These are phyloP conservation scores for Ceratoteleas bidentatus DNA, from an alignment of 1,140 invertebrate genomes.

Conservation along the genomic window DNA sequence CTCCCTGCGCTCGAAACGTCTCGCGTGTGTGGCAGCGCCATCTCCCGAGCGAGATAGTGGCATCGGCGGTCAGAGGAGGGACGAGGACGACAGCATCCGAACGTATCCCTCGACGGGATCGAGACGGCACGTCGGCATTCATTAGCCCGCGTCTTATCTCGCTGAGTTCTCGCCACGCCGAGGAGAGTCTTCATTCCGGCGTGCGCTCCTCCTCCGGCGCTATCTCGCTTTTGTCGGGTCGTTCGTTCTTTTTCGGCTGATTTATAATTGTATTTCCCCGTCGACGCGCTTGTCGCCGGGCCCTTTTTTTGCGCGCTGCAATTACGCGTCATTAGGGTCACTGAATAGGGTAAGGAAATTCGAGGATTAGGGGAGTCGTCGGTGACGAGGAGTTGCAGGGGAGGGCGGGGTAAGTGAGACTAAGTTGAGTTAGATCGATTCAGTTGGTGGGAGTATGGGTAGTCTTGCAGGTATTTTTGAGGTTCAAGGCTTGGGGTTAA, in stretches of 20 bases:
- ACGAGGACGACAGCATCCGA: constrained; percentile 38
- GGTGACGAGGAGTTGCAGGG: too few relatives aligned
- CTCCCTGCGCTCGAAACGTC: neutral
- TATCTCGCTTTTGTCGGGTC: constrained; percentile 61
- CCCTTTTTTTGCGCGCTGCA: constrained; percentile 29
- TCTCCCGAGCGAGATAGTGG: constrained; percentile 49
- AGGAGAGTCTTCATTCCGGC: constrained; percentile 55
- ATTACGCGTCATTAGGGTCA: constrained; percentile 57
- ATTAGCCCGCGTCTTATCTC: constrained; percentile 72
- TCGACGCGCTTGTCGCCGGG: constrained; percentile 44
- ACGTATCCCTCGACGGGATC: constrained; percentile 42
- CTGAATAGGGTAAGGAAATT: constrained; percentile 31
- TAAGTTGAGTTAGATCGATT: too few relatives aligned
- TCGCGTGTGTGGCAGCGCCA: constrained; percentile 29
- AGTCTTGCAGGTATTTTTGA: too few relatives aligned
- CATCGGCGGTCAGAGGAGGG: constrained; percentile 21
- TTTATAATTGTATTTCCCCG: constrained; percentile 65
- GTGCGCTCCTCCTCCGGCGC: constrained; percentile 3
- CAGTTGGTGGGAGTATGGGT: too few relatives aligned
- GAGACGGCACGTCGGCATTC: constrained; percentile 71
- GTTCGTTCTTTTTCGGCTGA: constrained; percentile 51
- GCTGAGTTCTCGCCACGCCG: constrained; percentile 57
- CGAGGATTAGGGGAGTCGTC: neutral
- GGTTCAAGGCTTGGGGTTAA: too few relatives aligned
- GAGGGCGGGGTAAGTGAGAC: too few relatives aligned